Conservation (phyloP, 2,888 invertebrate species). For the Orthonychiurus folsomi region DNA sequence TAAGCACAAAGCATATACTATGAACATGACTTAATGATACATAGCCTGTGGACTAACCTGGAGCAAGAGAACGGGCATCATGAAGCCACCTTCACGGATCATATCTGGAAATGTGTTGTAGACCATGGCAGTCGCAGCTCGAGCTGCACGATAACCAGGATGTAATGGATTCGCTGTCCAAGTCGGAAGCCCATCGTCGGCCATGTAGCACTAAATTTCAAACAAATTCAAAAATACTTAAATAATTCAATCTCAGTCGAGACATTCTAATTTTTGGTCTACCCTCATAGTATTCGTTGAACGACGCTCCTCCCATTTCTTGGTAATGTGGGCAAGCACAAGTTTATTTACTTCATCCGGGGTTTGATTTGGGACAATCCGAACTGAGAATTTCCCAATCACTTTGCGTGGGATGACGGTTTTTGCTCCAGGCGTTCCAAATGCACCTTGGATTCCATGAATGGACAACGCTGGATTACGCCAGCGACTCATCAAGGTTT, state of each 20-base stretch:
- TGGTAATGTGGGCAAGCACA: constrained; percentile 66
- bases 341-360: constrained; percentile 71
- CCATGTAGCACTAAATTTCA: constrained; percentile 26
- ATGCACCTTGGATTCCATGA: constrained; percentile 93
- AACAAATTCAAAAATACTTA: background rate
- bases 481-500: constrained; percentile 90
- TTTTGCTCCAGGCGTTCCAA: constrained; percentile 84
- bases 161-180: constrained; percentile 92
- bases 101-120: constrained; percentile 86
- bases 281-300: constrained; percentile 80
- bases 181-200: constrained; percentile 47
- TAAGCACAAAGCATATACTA: background rate
- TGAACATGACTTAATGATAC: constrained; percentile 7
- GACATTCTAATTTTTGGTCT: constrained; percentile 12
- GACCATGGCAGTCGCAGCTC: constrained; percentile 68
- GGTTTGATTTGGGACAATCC: constrained; percentile 89
- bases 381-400: constrained; percentile 91
- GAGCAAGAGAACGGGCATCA: constrained; percentile 88
- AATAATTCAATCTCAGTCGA: constrained; percentile 1
- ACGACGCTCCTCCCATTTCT: constrained; percentile 65
- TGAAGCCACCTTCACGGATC: constrained; percentile 87
- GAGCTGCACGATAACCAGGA: constrained; percentile 84
- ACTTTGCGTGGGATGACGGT: constrained; percentile 92
- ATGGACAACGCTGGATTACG: constrained; percentile 84
- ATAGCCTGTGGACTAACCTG: constrained; percentile 40